Evolutionary conservation across 2,888 invertebrate species (phyloP).

Genomic region (Lamellibrachia satsuma): DNA sequence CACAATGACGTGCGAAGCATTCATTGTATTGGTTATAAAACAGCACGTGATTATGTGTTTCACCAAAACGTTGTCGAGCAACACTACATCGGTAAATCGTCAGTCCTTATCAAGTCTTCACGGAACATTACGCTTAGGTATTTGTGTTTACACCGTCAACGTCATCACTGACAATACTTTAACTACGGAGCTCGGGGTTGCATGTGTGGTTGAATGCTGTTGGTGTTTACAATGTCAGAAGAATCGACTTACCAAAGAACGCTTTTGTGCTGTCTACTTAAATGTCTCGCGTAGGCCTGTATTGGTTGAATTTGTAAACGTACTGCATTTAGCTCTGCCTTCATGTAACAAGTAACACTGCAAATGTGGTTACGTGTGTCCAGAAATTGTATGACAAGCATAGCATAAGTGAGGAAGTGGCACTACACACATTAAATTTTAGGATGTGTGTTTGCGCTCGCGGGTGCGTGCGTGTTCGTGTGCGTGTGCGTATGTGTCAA

Average conservation of each 20-base stretch:
- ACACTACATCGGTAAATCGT: neutral
- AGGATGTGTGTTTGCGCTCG: too few relatives aligned
- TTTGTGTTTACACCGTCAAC: neutral
- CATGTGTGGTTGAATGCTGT: neutral
- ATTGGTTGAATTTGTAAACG: slow-evolving; percentile 1
- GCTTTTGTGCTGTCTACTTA: neutral
- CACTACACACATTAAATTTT: too few relatives aligned
- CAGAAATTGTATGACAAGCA: too few relatives aligned
- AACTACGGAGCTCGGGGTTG: neutral
- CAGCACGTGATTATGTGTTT: neutral
- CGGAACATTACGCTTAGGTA: neutral
- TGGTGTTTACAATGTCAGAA: neutral
- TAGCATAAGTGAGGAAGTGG: neutral
- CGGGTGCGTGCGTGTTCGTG: neutral
- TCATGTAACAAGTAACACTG: neutral
- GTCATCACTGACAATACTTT: neutral
- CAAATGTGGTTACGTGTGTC: too few relatives aligned
- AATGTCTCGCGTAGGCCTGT: neutral
- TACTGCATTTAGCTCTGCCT: neutral
- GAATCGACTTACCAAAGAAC: neutral
- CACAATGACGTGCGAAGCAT: too few relatives aligned
- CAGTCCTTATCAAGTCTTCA: neutral
- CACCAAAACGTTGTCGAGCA: neutral
- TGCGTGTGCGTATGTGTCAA: neutral
- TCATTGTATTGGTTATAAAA: too few relatives aligned